These are phyloP conservation scores for Slavum lentiscoides DNA, from an alignment of 2,888 invertebrate species.

Conservation along the genomic window DNA sequence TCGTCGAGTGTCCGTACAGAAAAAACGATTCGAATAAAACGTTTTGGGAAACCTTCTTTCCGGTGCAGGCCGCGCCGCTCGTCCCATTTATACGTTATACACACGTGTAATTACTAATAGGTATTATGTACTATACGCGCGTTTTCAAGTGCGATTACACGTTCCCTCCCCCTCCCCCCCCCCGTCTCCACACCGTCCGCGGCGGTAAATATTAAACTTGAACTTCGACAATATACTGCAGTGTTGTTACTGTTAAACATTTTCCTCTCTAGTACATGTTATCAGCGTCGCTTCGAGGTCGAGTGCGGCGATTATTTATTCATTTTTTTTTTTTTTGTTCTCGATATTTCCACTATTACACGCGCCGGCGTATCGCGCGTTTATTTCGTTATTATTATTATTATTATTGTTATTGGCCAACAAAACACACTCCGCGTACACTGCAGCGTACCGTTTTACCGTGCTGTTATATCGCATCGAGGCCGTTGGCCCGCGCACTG, in stretches of 20 bases:
- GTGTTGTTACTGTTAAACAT: conserved; percentile 5
- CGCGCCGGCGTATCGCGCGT: not conserved
- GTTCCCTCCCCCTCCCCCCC: not conserved
- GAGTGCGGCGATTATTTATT: not conserved
- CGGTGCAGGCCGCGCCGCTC: not conserved
- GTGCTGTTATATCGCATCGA: no score
- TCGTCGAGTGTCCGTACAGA: no score
- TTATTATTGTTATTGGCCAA: not conserved
- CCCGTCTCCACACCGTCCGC: conserved; percentile 20
- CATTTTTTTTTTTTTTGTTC: no score
- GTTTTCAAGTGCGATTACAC: conserved; percentile 41
- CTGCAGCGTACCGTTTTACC: no score
- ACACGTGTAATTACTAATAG: not conserved
- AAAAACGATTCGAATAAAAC: conserved; percentile 9
- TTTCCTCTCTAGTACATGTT: conserved; percentile 1
- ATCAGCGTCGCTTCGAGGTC: conserved; percentile 41
- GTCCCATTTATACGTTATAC: not conserved
- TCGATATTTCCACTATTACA: conserved; percentile 3
- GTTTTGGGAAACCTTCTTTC: conserved; percentile 26
- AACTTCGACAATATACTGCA: conserved; percentile 38
- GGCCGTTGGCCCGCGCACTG: no score
- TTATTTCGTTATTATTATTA: not conserved
- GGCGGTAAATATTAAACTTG: conserved; percentile 44
- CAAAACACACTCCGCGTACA: no score
- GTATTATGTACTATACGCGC: no score